A percentile compares a stretch with the other conserved stretches of the same genome.
Conservation (phyloP, 2,113 vertebrate species). For the Notarius lentiginosus region DNA sequence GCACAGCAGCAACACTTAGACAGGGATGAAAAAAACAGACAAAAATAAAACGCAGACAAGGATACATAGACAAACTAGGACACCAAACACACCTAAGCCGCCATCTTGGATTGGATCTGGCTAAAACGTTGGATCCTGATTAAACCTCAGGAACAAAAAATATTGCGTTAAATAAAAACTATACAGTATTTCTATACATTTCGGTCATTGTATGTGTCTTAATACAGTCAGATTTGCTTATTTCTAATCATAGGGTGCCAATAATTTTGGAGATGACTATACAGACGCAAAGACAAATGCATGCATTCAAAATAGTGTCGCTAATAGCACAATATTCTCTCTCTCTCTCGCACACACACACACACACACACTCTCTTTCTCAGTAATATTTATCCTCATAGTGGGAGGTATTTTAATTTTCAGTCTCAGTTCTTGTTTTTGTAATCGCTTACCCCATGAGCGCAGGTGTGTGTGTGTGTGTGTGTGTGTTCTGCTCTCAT, state of each 20-base stretch:
- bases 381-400: background rate
- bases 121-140: too few species aligned
- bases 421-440: background rate
- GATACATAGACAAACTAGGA: too few species aligned
- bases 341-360: background rate
- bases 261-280: background rate
- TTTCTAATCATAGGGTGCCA: background rate
- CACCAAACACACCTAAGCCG: too few species aligned
- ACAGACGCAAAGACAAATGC: background rate
- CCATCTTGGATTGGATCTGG: too few species aligned
- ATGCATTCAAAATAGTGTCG: background rate
- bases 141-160: background rate
- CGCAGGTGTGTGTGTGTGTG: constrained; percentile 15
- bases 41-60: too few species aligned
- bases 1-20: too few species aligned
- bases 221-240: background rate
- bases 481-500: background rate
- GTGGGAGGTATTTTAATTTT: constrained; percentile 16
- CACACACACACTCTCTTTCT: background rate
- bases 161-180: background rate
- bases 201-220: background rate
- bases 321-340: background rate
- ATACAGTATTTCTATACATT: background rate
- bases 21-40: too few species aligned
- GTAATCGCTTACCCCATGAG: background rate